Conservation (phyloP, 1,140 invertebrate genomes). For the Zaprionus taronus region DNA sequence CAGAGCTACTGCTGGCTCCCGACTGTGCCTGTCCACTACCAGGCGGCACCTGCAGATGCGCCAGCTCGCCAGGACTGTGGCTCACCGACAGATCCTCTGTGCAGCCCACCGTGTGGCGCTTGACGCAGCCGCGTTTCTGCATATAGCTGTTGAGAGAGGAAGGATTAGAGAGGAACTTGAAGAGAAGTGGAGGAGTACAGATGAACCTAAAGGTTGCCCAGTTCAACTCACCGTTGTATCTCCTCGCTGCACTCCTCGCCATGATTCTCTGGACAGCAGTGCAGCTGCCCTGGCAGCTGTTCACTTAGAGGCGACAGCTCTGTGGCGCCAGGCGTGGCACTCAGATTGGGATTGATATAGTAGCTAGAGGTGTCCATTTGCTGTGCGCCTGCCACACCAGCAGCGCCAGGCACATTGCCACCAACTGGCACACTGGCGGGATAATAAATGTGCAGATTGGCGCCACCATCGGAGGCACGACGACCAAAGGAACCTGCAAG, state of each 20-base stretch:
- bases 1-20: slow-evolving; percentile 24
- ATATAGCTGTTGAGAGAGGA: slow-evolving; percentile 87
- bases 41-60: slow-evolving; percentile 68
- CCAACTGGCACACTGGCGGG: slow-evolving; percentile 84
- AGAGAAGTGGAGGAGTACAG: background rate
- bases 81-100: slow-evolving; percentile 79
- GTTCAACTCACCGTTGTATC: slow-evolving; percentile 69
- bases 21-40: slow-evolving; percentile 52
- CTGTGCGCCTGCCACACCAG: slow-evolving; percentile 24
- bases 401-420: slow-evolving; percentile 32
- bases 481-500: slow-evolving; percentile 90
- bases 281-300: slow-evolving; percentile 49
- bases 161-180: background rate
- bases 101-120: slow-evolving; percentile 87
- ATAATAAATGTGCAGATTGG: slow-evolving; percentile 93
- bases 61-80: slow-evolving; percentile 84
- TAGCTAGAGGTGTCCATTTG: slow-evolving; percentile 64
- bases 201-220: background rate
- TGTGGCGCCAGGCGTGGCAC: slow-evolving; percentile 31
- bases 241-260: slow-evolving; percentile 81
- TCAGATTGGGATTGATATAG: slow-evolving; percentile 67
- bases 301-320: slow-evolving; percentile 64
- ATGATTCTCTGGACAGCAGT: slow-evolving; percentile 53
- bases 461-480: slow-evolving; percentile 97
- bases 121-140: slow-evolving; percentile 88